These are phyloP conservation scores for Scelioninae gen. 1 DNA, from an alignment of 2,888 invertebrate genomes.

Conservation along the genomic window DNA sequence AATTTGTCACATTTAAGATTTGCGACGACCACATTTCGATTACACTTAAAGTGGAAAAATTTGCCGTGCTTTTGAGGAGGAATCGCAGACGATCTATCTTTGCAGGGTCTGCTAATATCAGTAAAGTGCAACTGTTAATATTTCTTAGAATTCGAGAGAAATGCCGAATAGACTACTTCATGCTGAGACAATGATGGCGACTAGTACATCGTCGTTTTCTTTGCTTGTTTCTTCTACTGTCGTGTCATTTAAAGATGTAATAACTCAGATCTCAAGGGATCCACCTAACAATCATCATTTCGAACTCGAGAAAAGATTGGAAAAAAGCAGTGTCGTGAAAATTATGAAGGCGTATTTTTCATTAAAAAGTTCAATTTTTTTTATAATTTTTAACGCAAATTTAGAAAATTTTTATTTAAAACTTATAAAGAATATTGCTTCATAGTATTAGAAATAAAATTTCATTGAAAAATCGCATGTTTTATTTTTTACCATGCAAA, in stretches of 20 bases:
- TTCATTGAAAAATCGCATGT: no score
- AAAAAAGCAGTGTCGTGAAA: conserved; percentile 3
- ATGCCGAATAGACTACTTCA: conserved; percentile 56
- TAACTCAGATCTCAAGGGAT: conserved; percentile 74
- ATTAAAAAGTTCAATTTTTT: no score
- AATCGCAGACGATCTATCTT: conserved; percentile 43
- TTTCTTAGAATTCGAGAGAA: conserved; percentile 70
- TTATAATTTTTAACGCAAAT: no score
- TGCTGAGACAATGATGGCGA: conserved; percentile 60
- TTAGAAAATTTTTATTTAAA: no score
- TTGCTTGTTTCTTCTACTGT: conserved; percentile 36
- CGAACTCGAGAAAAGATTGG: conserved; percentile 23
- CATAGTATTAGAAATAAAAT: no score
- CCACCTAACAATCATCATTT: conserved; percentile 44
- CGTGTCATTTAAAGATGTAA: conserved; percentile 68
- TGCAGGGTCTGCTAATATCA: conserved; percentile 72
- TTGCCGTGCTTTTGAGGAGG: conserved; percentile 17
- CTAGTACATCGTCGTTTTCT: conserved; percentile 41
- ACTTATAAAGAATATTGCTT: no score
- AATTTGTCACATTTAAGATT: conserved; percentile 39
- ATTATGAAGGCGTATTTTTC: not conserved
- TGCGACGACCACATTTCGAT: conserved; percentile 23
- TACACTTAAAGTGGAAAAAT: conserved; percentile 25
- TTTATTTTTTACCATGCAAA: no score
- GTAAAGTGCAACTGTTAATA: conserved; percentile 75